Conservation (phyloP, 2,888 invertebrate genomes). For the Clunio marinus region DNA sequence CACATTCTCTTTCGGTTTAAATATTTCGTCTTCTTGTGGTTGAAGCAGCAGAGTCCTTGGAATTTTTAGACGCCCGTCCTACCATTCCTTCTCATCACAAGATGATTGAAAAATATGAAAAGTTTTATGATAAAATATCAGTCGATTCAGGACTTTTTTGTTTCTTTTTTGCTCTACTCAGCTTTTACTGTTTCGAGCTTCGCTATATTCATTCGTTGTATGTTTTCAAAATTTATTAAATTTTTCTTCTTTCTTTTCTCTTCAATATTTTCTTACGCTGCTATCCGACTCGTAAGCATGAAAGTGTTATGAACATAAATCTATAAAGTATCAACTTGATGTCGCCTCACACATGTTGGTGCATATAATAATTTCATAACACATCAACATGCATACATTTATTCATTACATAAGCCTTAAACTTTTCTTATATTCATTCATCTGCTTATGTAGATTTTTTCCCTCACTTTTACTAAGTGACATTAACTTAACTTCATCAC, state of each 20-base stretch:
- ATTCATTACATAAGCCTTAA: conserved; percentile 37
- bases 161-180: neutral
- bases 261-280: neutral
- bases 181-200: neutral
- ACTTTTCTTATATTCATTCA: no score
- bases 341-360: conserved; percentile 24
- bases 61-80: no score
- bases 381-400: no score
- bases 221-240: conserved; percentile 11
- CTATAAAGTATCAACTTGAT: conserved; percentile 35
- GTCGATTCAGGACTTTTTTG: conserved; percentile 22
- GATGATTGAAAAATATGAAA: conserved; percentile 38
- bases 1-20: neutral
- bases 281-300: neutral
- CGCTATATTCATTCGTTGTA: no score
- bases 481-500: no score
- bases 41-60: no score
- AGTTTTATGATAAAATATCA: conserved; percentile 30
- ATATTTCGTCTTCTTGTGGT: neutral
- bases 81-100: neutral
- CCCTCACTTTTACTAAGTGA: no score
- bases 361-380: conserved; percentile 25
- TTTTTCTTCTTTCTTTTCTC: neutral
- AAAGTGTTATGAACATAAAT: conserved; percentile 15
- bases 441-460: no score